A percentile compares a stretch with the other conserved stretches of the same genome.
These are phyloP conservation scores for Anastrepha obliqua DNA, from an alignment of 1,140 invertebrate genomes.

Conservation along the genomic window DNA sequence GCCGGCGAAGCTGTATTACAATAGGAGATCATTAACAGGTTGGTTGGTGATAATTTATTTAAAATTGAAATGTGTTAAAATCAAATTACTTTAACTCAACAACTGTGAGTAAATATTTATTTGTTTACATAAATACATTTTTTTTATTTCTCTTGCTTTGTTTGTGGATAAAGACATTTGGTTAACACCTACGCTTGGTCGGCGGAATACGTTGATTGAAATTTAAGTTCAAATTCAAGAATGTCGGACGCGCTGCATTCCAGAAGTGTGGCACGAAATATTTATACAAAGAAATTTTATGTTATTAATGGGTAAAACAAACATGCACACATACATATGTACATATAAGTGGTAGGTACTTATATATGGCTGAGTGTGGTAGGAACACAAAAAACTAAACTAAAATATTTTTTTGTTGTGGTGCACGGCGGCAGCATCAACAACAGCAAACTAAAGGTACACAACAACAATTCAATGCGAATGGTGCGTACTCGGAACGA, in stretches of 20 bases:
- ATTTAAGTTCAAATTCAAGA: conserved; percentile 96
- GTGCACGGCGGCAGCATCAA: conserved; percentile 19
- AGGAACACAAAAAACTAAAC: conserved; percentile 54
- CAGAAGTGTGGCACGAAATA: conserved; percentile 50
- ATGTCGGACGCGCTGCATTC: conserved; percentile 96
- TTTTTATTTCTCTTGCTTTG: background rate
- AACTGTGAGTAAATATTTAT: conserved; percentile 22
- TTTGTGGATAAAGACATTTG: background rate
- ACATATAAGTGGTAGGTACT: background rate
- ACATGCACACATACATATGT: conserved; percentile 12
- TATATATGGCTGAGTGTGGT: conserved; percentile 12
- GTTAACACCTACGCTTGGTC: conserved; percentile 83
- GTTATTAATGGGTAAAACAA: conserved; percentile 8
- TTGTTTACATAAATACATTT: background rate
- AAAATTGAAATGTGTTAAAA: background rate
- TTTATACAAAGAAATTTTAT: conserved; percentile 26
- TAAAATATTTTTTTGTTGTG: conserved; percentile 39
- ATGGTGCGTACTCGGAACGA: background rate
- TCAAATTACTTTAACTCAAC: background rate
- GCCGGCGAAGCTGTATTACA: conserved; percentile 85
- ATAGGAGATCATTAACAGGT: background rate
- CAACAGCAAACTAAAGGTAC: conserved; percentile 17
- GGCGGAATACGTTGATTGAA: conserved; percentile 92
- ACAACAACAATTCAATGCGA: conserved; percentile 51
- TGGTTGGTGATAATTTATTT: background rate